Base-by-base conservation (phyloP, 2,888 invertebrate genomes). In the Allolobophora icterica region DNA sequence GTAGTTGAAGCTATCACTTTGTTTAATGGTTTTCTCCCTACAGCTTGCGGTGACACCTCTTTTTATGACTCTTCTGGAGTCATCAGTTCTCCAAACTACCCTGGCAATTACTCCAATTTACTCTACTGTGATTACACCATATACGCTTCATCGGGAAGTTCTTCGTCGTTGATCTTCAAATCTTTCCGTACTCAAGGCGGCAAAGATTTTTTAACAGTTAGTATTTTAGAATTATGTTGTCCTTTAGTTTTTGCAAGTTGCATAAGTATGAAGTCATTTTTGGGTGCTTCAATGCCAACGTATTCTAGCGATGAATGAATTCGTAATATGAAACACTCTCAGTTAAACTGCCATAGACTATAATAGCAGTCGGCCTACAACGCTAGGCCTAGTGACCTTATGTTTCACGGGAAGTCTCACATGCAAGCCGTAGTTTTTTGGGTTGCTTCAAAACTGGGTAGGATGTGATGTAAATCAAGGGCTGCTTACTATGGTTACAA, bases 391-490 rank as follows among this genome's bases (percentile, higher is more conserved):
- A 38, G 38, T 58, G 30, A 30, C 30, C 11, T 58, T 30, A 58
- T 45, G 5, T 17, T 71, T 71, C 71, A 71, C 17, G 17, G 30
- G 8, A 71, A 71, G 0, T 30, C 5, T n/a, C 30, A 71, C 71
- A n/a, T 13, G 71, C 30, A 71, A n/a, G 3, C n/a, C 71, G 1
- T 1, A 24, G 24, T 52, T 52, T 52, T 19, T 38, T 52, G 1
- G n/a, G 17, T 8, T 4, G n/a, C 2, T 71, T 11, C 8, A 71
- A 11, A n/a, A 71, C 6, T n/a, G 71, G n/a, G 0, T 11, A 11
- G 0, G 8, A 0, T 30, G 0, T n/a, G 30, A 1, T 71, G 6
- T 30, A 17, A 0, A 8, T 1, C 15, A 6, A 3, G 30, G 71
- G 8, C n/a, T 71, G 71, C n/a, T 71, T 30, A 11, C n/a, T 52